Base-by-base conservation (phyloP, 2,797 vertebrate species). In the Scyliorhinus canicula region DNA sequence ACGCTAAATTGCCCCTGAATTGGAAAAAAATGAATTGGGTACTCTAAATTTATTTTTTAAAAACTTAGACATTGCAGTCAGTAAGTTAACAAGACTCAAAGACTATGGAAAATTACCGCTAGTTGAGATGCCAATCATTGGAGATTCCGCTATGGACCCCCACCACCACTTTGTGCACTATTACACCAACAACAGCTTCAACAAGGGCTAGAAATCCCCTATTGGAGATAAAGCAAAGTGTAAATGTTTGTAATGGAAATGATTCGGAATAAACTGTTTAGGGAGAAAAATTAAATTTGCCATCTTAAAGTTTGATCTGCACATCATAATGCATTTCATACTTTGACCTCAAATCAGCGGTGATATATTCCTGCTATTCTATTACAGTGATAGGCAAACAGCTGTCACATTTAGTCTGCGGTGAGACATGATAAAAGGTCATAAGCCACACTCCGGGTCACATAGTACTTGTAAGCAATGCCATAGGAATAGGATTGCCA, bases 361-460 rank as follows among this genome's bases (percentile, higher is more conserved):
- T 90, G 55, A 90, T 90, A n/a, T 4, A 63, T 57, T 90, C 35
- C 19, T 60, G 35, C 19, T 90, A 57, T 16, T 90, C 55, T 90
- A 19, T 88, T 90, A 21, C 86, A 90, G 55, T 90, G 86, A 57
- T 60, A 31, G 35, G 86, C 4, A 90, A 60, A 60, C 86, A 90
- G 86, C 55, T 90, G 86, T 90, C 35, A n/a, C 35, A n/a, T 90
- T 90, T 90, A 90, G 86, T 90, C 86, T 90, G 86, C 86, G 60
- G 84, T 28, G 12, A 86, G 84, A 31, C 84, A 86, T 31, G 47
- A 14, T 57, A 90, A 90, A n/a, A 90, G 55, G 86, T 90, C 86
- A 90, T 16, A 90, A 90, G 55, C 55, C 86, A 40, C 35, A 90
- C 52, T 40, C 86, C 55, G 40, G 55, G 35, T 90, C 35, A 16